phyloP scores from a whole-genome alignment of 2,113 vertebrate species.

The Dascyllus trimaculatus region DNA sequence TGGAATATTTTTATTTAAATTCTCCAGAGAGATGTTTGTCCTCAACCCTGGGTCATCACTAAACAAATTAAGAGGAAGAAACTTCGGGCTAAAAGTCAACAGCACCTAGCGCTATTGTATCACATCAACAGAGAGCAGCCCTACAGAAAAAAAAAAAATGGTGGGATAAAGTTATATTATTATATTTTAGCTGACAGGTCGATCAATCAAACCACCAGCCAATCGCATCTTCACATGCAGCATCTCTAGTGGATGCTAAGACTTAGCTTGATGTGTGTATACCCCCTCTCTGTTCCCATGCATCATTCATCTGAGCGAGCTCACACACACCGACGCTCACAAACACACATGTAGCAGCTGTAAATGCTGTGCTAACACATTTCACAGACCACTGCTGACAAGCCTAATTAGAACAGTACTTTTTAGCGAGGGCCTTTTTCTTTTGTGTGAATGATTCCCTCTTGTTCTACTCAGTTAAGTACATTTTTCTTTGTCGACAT shows the following conservation, averaged over 20 bases:
- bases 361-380: constrained; percentile 44
- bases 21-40: neutral
- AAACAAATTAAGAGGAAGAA: neutral
- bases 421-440: neutral
- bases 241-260: constrained; percentile 6
- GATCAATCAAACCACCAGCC: constrained; percentile 49
- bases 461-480: neutral
- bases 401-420: constrained; percentile 46
- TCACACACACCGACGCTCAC: constrained; percentile 24
- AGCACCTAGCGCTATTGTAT: constrained; percentile 1
- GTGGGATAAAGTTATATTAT: too few relatives aligned
- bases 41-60: constrained; percentile 8
- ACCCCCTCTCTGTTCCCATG: constrained; percentile 30
- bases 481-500: neutral
- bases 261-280: constrained; percentile 5
- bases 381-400: constrained; percentile 29
- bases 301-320: constrained; percentile 60
- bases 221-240: constrained; percentile 11
- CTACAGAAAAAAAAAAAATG: constrained; percentile 1
- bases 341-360: constrained; percentile 47
- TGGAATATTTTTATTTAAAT: neutral
- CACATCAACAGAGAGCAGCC: constrained; percentile 39
- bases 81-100: constrained; percentile 24
- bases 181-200: constrained; percentile 3
- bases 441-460: neutral